phyloP scores from a whole-genome alignment of 2,113 vertebrate genomes.

The Sinocyclocheilus grahami region DNA sequence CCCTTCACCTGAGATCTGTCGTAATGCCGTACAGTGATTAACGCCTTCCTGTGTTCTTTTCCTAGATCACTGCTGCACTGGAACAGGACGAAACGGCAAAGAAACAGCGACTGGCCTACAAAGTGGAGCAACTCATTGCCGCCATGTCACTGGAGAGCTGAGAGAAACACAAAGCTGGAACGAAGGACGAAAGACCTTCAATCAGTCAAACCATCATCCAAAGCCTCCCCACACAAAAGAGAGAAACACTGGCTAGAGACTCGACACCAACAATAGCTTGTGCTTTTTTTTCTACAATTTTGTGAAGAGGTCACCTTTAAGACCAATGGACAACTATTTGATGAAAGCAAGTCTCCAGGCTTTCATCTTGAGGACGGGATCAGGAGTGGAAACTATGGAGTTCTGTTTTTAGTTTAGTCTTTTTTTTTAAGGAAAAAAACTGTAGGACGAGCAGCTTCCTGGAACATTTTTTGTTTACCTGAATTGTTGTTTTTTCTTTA shows the following conservation, averaged over 20 bases:
- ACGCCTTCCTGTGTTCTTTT: conserved; percentile 11
- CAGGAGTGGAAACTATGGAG: background rate
- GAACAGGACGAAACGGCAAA: conserved; percentile 95
- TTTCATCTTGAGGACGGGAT: background rate
- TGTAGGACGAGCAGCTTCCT: conserved; percentile 19
- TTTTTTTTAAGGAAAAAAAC: background rate
- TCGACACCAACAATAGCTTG: conserved; percentile 23
- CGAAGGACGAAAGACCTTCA: conserved; percentile 34
- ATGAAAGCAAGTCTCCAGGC: conserved; percentile 20
- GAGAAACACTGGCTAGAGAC: conserved; percentile 41
- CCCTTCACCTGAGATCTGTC: background rate
- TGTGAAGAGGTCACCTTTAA: conserved; percentile 40
- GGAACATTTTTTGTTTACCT: conserved; percentile 30
- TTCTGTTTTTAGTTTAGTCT: conserved; percentile 2
- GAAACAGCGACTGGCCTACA: conserved; percentile 91
- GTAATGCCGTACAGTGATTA: background rate
- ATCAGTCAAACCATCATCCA: conserved; percentile 41
- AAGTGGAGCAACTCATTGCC: conserved; percentile 93
- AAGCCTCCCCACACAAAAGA: conserved; percentile 33
- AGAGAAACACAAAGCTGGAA: conserved; percentile 59
- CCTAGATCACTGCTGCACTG: conserved; percentile 90
- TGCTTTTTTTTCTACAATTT: conserved; percentile 26
- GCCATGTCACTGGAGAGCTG: conserved; percentile 98
- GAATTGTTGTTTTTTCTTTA: background rate
- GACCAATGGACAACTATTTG: conserved; percentile 8